Base-by-base conservation (phyloP, 2,888 invertebrate genomes). In the Ochropacha duplaris region DNA sequence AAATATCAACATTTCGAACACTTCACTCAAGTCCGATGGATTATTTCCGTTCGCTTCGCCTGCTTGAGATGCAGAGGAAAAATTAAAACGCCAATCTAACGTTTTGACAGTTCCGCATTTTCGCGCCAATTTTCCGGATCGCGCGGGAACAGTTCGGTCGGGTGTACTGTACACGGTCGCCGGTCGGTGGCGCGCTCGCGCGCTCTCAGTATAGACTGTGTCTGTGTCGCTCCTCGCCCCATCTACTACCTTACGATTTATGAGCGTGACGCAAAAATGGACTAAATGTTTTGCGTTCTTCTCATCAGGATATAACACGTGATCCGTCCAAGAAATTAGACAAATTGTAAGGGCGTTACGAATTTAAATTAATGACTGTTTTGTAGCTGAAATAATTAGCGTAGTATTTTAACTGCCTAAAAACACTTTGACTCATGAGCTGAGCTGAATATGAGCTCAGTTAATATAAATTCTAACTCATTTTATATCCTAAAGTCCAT, bases 51-150 rank as follows among this genome's bases (percentile, higher is more conserved):
- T 65, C 63, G 57, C 72, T 62, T 55, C 63, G 64, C 61, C 65
- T 65, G 58, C 65, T 52, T 56, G 54, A 55, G 59, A 58, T 60
- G 62, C 54, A 55, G 59, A 71, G 72, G 66, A 77, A 66, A 77
- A 78, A 79, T 72, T 72, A 59, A 80, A 80, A 81, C 71, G 79
- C 66, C 75, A 74, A 68, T 82, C 67, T 66, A 68, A 72, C 77
- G 78, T 72, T 79, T 79, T 86, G 86, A 84, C 84, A 83, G 79
- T 82, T 87, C 83, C 78, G 81, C 90, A 91, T 92, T 92, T 92
- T 92, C 89, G 91, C 91, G 91, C 87, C 86, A 90, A 88, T 90
- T 91, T 90, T 86, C 89, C 89, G 83, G 76, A 77, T 73, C 76
- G 72, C 81, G 85, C 80, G 81, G 81, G 74, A 82, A 83, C 75